Evolutionary conservation across 2,888 invertebrate species (phyloP).

Genomic region (Cosmorhoe ocellata): DNA sequence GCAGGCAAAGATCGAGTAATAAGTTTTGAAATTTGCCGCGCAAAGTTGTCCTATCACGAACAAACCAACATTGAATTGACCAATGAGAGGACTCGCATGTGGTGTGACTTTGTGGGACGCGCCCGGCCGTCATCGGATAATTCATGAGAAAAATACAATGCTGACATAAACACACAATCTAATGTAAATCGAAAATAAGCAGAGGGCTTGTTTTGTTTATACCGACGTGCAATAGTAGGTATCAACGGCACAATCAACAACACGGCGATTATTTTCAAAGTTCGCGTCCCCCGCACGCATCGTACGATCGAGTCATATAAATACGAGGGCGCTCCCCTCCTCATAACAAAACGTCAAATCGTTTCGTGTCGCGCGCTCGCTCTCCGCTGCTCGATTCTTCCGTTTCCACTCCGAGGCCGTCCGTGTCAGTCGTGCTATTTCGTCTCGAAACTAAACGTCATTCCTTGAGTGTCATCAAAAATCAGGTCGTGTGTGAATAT

Average conservation of each 20-base stretch:
- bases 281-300: slow-evolving; percentile 74
- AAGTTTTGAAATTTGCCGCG: slow-evolving; percentile 51
- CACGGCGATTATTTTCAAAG: slow-evolving; percentile 60
- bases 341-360: slow-evolving; percentile 71
- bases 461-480: slow-evolving; percentile 64
- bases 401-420: slow-evolving; percentile 42
- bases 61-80: slow-evolving; percentile 39
- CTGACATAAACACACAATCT: slow-evolving; percentile 45
- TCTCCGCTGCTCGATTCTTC: slow-evolving; percentile 35
- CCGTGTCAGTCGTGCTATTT: slow-evolving; percentile 58
- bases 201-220: slow-evolving; percentile 30
- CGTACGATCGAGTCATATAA: slow-evolving; percentile 79
- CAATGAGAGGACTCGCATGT: slow-evolving; percentile 67
- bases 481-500: slow-evolving; percentile 68
- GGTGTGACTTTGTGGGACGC: slow-evolving; percentile 78
- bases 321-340: slow-evolving; percentile 71
- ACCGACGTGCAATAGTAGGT: slow-evolving; percentile 40
- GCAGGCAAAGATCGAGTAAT: slow-evolving; percentile 1
- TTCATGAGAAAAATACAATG: slow-evolving; percentile 40
- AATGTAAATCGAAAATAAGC: slow-evolving; percentile 34
- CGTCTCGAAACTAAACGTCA: slow-evolving; percentile 47
- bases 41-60: slow-evolving; percentile 55
- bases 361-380: slow-evolving; percentile 56
- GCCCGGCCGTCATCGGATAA: slow-evolving; percentile 44
- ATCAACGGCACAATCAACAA: slow-evolving; percentile 46